These are phyloP conservation scores for Caenorhabditis afra DNA, from an alignment of 2,888 invertebrate species.

Conservation along the genomic window DNA sequence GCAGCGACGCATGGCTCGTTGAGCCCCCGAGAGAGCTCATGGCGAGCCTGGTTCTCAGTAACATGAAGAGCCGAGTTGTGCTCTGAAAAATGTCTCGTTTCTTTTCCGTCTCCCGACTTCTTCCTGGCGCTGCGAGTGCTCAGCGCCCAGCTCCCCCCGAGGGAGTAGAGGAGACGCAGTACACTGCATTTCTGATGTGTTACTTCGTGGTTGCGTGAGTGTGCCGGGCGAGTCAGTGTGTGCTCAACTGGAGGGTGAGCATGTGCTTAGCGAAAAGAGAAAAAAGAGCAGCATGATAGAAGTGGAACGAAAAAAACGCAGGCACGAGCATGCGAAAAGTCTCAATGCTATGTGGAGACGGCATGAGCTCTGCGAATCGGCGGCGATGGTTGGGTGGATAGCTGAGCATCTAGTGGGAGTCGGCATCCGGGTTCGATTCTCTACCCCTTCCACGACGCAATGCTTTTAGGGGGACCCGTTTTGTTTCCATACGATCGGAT, in stretches of 20 bases:
- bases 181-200: constrained; percentile 11
- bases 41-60: constrained; percentile 32
- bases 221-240: background rate
- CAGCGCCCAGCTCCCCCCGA: background rate
- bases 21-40: constrained; percentile 24
- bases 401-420: constrained; percentile 44
- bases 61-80: constrained; percentile 17
- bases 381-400: constrained; percentile 58
- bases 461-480: constrained; percentile 16
- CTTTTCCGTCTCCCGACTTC: background rate
- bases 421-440: constrained; percentile 51
- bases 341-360: constrained; percentile 6
- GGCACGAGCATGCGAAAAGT: constrained; percentile 31
- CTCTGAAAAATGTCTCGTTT: constrained; percentile 24
- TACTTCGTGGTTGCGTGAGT: constrained; percentile 32
- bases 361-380: constrained; percentile 10
- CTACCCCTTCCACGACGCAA: constrained; percentile 52
- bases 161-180: constrained; percentile 9
- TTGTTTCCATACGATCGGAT: background rate
- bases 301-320: constrained; percentile 11
- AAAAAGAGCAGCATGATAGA: constrained; percentile 15
- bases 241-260: too few relatives aligned
- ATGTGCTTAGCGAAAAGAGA: constrained; percentile 3
- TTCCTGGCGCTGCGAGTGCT: background rate
- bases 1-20: constrained; percentile 35